phyloP scores from a whole-genome alignment of 2,113 vertebrate genomes.

The Macaca nemestrina region DNA sequence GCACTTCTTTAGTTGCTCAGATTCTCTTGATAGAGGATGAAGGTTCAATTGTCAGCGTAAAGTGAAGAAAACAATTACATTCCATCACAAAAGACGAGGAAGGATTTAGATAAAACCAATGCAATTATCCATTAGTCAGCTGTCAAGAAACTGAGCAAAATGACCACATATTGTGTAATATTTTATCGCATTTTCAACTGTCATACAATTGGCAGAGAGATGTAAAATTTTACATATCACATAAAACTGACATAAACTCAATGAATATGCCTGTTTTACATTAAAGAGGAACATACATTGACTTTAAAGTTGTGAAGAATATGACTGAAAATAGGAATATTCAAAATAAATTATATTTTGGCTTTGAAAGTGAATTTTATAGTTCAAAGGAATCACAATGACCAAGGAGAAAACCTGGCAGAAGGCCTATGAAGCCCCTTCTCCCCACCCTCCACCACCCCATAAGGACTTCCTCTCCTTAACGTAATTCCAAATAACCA shows the following conservation, averaged over 20 bases:
- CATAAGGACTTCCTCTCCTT: neutral
- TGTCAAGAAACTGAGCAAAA: slow-evolving; percentile 38
- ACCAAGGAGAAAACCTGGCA: slow-evolving; percentile 11
- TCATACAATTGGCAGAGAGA: slow-evolving; percentile 8
- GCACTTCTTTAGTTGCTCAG: neutral
- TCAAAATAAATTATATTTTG: slow-evolving; percentile 61
- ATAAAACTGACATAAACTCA: slow-evolving; percentile 39
- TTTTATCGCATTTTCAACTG: slow-evolving; percentile 34
- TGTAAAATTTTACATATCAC: neutral
- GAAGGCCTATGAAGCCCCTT: neutral
- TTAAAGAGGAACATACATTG: slow-evolving; percentile 60
- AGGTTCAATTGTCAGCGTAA: neutral
- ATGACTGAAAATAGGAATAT: slow-evolving; percentile 43
- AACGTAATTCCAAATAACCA: neutral
- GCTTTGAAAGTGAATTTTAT: slow-evolving; percentile 41
- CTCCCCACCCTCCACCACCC: too few species aligned
- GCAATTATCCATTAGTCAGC: neutral
- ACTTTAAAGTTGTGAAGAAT: slow-evolving; percentile 46
- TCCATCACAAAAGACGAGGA: slow-evolving; percentile 7
- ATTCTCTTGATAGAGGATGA: neutral
- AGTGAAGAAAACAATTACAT: neutral
- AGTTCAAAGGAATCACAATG: slow-evolving; percentile 58
- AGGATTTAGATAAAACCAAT: slow-evolving; percentile 3
- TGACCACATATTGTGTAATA: neutral
- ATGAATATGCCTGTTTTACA: slow-evolving; percentile 56